Evolutionary conservation across 2,888 invertebrate genomes (phyloP), one percentile per base, ranked within the genome.

Genomic region (Thalpophila matura): DNA sequence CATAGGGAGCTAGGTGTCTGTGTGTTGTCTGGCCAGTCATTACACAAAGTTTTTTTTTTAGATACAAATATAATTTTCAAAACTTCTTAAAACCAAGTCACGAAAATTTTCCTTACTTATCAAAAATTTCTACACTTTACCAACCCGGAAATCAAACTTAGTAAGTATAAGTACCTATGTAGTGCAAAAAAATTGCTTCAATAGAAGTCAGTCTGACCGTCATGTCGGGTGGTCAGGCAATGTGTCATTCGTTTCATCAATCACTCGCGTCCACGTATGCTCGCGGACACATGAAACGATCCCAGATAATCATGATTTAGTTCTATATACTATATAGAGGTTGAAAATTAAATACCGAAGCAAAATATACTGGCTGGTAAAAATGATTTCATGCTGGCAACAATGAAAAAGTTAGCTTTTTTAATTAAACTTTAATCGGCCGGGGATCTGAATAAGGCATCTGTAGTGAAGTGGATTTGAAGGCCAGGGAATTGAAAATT

Each of bases 171-270:
- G 10, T 26, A 43, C n/a, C n/a, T n/a, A 55, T 55, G 22, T n/a
- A 46, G 7, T 33, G 56, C 26, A 59, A 50, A 68, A 67, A 64
- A 67, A 38, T 60, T 29, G 22, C 31, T 14, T 33, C 18, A n/a
- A 59, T 35, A 26, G 7, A 60, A 59, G 45, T 38, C 61, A 27
- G 31, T 38, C 18, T 56, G 26, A n/a, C 26, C 12, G 56, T 24
- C 65, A 22, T 51, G 38, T 26, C 47, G 43, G 33, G 10, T 31
- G 26, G 70, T 12, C 71, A 29, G 14, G 49, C 64, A 10, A 61
- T 71, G 14, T 71, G 71, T 55, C 45, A 71, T 71, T 49, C 18
- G 47, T 37, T 46, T 18, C 71, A 67, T 71, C 72, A 54, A 67
- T 67, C 71, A 71, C 49, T 45, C 31, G 40, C 46, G 46, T 14